Evolutionary conservation across 2,797 vertebrate genomes (phyloP), one percentile per base, ranked within the genome.

Genomic region (Pteronotus mesoamericanus): DNA sequence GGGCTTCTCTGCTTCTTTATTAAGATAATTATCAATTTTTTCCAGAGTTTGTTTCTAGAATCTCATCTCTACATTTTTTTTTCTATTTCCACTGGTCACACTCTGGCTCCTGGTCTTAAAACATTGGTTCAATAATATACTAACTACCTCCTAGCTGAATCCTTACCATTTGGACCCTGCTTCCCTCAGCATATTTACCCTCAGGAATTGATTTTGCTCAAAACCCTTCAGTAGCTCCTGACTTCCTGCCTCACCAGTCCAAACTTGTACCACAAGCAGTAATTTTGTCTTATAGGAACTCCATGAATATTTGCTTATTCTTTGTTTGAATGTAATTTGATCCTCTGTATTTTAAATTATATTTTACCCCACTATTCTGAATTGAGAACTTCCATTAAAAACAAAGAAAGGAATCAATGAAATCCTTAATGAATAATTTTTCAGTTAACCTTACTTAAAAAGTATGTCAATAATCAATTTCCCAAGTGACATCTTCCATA

Each of bases 251-350:
- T 42, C 18, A 29, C 6, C 21, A 71, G 44, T 71, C n/a, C 16
- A 89, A 89, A 88, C 61, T 57, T 66, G 37, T 68, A n/a, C 12
- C 4, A 24, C 19, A 4, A 51, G 53, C 6, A 86, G 72, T 39
- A 92, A 85, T 57, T 86, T 55, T 86, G 37, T 72, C 6, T 88
- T 69, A 46, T 9, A 59, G 68, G 91, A 96, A 48, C 24, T 83
- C 64, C 74, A 32, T 26, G 79, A 92, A 39, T 61, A 78, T 71
- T 85, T 88, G 16, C 12, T 72, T 80, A 7, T 93, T 24, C 1
- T 15, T 91, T 90, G 12, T 10, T 94, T 91, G 3, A 55, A 34
- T 82, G 2, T 97, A 93, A 39, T 95, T 95, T 78, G 8, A 37
- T 24, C 32, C 93, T 14, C 29, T 10, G 9, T 66, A 34, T 34